Evolutionary conservation across 2,113 vertebrate species (phyloP).

Genomic region (Pelusios castaneus): DNA sequence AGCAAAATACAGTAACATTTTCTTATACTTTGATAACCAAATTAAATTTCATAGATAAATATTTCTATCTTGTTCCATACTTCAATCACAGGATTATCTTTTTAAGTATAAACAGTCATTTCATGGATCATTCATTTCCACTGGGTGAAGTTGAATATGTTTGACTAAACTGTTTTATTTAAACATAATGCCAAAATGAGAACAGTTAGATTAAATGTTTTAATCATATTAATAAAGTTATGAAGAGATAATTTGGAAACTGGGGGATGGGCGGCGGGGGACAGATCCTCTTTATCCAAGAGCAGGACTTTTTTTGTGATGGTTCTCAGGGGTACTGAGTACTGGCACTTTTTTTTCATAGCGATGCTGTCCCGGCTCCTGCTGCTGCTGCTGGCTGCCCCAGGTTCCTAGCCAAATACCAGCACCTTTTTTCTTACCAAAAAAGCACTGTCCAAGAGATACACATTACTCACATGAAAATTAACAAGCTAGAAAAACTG

Average conservation of each 20-base stretch:
- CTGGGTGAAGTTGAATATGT: background rate
- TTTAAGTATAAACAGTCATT: background rate
- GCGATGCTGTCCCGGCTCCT: too few species aligned
- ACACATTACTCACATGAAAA: fast-evolving
- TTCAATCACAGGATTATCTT: background rate
- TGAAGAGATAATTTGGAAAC: background rate
- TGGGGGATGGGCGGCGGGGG: too few species aligned
- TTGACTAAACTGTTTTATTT: background rate
- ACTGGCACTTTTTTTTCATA: too few species aligned
- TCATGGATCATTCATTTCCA: background rate
- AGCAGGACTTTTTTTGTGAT: too few species aligned
- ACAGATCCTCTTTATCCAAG: background rate
- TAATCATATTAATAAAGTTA: too few species aligned
- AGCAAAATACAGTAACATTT: background rate
- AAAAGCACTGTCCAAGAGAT: too few species aligned
- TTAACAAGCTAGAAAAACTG: background rate
- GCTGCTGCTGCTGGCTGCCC: too few species aligned
- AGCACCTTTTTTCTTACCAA: too few species aligned
- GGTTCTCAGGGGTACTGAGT: too few species aligned
- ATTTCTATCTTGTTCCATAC: background rate
- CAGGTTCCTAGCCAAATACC: too few species aligned
- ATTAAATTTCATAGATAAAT: too few species aligned
- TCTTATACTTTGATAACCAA: background rate
- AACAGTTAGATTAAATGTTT: too few species aligned
- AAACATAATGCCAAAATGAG: background rate